Base-by-base conservation (phyloP, 1,140 invertebrate genomes). In the Chironomus tepperi region DNA sequence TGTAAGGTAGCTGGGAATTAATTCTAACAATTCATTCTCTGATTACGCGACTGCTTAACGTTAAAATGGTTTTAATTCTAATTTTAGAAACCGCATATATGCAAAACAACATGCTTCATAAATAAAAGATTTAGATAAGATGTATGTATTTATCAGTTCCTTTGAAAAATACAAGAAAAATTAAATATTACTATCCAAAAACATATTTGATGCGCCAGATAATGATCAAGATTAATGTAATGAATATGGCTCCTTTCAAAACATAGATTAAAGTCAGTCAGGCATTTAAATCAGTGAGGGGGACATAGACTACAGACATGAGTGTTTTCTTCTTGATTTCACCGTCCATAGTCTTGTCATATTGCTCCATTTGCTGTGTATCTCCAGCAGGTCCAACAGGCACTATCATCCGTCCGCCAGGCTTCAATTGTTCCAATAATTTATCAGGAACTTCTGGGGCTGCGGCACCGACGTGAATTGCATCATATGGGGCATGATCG, bases 241-340 rank as follows among this genome's bases (percentile, higher is more conserved):
- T 7, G 74, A 73, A 7, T 65, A 75, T 75, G 67, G 75, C 73
- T 75, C 74, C 73, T 74, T 76, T 70, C 7, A 70, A 70, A 18
- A 70, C 3, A 0, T n/a, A 1, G 18, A 6, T 57, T n/a, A 72
- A 47, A 70, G 75, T 74, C 57, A 75, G 43, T 74, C 19, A 73
- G 75, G 73, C 64, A 70, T 75, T 19, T 18, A 82, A 76, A 82
- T 97, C 96, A 5, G 97, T 99, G 15, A 99, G 85, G 2, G 97
- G 97, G 24, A 99, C 97, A 84, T 97, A 99, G 73, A 97, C 91
- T 0, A 99, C 98, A 43, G 94, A 94, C 93, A 99, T 98, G 0
- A 99, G 83, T 16, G 88, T 87, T 78, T 89, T 92, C 73, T 89
- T 86, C n/a, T 85, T 85, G 12, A 98, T 87, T 67, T 88, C 85